phyloP scores from a whole-genome alignment of 1,140 invertebrate genomes.

The Plectrocnemia conspersa region DNA sequence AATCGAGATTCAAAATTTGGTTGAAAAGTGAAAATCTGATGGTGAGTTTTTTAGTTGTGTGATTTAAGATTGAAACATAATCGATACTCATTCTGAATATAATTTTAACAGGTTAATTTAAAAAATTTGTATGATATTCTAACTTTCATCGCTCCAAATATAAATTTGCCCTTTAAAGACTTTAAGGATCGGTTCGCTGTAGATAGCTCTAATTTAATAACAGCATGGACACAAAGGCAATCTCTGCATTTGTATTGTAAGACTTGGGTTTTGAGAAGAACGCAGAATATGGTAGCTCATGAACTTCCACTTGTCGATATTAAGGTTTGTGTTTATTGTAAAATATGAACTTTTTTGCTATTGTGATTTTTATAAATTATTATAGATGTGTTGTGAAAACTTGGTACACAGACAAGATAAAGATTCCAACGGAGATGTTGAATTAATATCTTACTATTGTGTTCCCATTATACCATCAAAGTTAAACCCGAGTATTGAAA shows the following conservation, averaged over 20 bases:
- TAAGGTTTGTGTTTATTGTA: constrained; percentile 19
- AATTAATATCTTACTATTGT: neutral
- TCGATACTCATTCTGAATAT: neutral
- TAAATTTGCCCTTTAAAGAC: constrained; percentile 2
- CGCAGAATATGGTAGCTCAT: constrained; percentile 4
- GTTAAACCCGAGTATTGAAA: neutral
- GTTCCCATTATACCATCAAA: neutral
- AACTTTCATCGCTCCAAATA: constrained; percentile 12
- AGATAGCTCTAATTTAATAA: neutral
- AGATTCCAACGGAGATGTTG: neutral
- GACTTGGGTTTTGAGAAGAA: constrained; percentile 23
- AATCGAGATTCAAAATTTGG: constrained; percentile 30
- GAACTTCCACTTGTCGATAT: constrained; percentile 19
- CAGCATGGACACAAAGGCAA: constrained; percentile 18
- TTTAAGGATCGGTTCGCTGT: constrained; percentile 15
- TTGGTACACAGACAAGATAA: neutral
- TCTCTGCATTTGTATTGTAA: constrained; percentile 16
- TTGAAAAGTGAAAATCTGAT: constrained; percentile 21
- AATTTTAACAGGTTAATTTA: constrained; percentile 8
- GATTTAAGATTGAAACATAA: neutral
- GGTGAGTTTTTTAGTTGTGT: constrained; percentile 16
- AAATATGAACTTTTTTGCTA: no score
- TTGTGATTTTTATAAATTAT: constrained; percentile 3
- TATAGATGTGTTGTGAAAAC: constrained; percentile 4
- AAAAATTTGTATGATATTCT: constrained; percentile 10